Evolutionary conservation across 64 coral and sea anemone species (phyloP), one percentile per base, ranked within the genome.

Genomic region (Catalaphyllia jardinei): DNA sequence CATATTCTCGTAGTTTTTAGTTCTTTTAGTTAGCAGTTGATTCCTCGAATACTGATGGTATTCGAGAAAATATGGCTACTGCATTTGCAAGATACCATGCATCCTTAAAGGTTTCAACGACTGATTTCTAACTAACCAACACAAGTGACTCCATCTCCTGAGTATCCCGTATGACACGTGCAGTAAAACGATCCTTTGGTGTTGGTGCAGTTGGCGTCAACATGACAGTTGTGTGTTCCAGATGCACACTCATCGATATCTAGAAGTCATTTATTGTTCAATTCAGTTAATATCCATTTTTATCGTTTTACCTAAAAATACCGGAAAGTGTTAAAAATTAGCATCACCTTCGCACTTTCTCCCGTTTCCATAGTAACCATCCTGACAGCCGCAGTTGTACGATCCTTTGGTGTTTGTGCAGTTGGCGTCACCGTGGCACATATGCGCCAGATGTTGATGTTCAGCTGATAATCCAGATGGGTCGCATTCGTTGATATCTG

Each of bases 121-220:
- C 4, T 46, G 42, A 62, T 10, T 12, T 62, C 5, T 38, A 29
- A 74, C 82, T 35, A 38, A 92, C 90, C 90, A 52, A 71, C 50
- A 24, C 91, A 92, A 17, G 59, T 69, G 38, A 92, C 89, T 24
- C 93, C 93, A 88, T 95, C 42, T 71, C 93, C 93, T 9, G 93
- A 91, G 60, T 95, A 95, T 55, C 93, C 93, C 18, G 29, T 59
- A 71, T 78, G 89, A 83, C 93, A 95, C 52, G 84, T 77, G 67
- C 93, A 95, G 22, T 91, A 91, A 85, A 95, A 95, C 29, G 89
- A 91, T 51, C 89, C 93, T 83, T 94, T 87, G 61, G 88, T 94
- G 82, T 94, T 94, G 88, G 93, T 94, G 62, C 93, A 90, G 59
- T 94, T 94, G 14, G 93, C 80, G 50, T 94, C 93, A 24, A 4